Evolutionary conservation across 2,888 invertebrate species (phyloP), one percentile per base, ranked within the genome.

Genomic region (Macaria notata): DNA sequence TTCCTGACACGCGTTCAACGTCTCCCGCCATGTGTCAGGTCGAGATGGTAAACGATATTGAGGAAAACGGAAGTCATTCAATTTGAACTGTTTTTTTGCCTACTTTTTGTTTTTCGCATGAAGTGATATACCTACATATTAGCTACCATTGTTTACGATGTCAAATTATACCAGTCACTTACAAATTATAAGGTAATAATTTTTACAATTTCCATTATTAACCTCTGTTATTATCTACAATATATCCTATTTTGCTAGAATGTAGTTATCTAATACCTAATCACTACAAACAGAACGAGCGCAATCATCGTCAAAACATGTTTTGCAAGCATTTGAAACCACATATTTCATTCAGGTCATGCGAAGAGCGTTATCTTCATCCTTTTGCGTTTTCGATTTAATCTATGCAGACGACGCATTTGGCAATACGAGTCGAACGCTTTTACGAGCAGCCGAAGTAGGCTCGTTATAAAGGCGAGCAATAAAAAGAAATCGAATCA

Each of bases 401-500:
- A 63, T 61, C 63, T 61, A 52, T 43, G 30, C 30, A 44, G 48
- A 46, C 64, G 63, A 65, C 66, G 51, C 66, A 71, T 70, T 70
- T 70, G 63, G 66, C 71, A 61, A 66, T 56, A 63, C 61, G 54
- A 59, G 49, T 50, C 50, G 42, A 56, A 59, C 56, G 58, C 31
- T 62, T 59, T 66, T 63, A 63, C 63, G 62, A 64, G 42, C 62
- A 56, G 54, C 53, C 56, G 65, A 72, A 63, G 61, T 68, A 65
- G 69, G 59, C 60, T 68, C 68, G 63, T 70, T 70, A 63, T 66
- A 68, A 70, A 66, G 65, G 66, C 65, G 70, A 64, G 65, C 59
- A 63, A 67, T 82, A 82, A 84, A 84, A 82, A 77, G 73, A 80
- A 78, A 80, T 75, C 66, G 78, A 78, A 79, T 78, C 75, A 76